Percentiles rank a stretch among this genome's conserved stretches.
These are phyloP conservation scores for Muschampia plurimacula DNA, from an alignment of 2,888 invertebrate genomes.

Conservation along the genomic window DNA sequence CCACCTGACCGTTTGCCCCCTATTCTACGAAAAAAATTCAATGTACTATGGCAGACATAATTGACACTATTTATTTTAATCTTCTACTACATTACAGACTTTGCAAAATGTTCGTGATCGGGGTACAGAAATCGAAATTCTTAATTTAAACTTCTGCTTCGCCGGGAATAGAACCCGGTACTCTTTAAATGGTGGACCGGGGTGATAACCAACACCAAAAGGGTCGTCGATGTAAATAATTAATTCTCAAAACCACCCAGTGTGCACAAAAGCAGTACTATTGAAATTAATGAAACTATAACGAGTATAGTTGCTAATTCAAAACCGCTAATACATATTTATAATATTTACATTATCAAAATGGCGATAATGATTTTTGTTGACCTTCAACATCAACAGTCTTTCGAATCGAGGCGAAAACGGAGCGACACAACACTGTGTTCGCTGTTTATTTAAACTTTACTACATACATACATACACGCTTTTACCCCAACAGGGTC, in stretches of 20 bases:
- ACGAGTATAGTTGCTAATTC: constrained; percentile 54
- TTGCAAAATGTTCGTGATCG: not conserved
- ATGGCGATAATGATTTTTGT: constrained; percentile 1
- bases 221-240: not conserved
- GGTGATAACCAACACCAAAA: too few species aligned
- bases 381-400: constrained; percentile 15
- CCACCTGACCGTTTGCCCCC: too few species aligned
- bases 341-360: constrained; percentile 10
- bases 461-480: not conserved
- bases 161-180: too few species aligned
- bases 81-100: too few species aligned
- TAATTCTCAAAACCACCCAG: not conserved
- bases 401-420: constrained; percentile 30
- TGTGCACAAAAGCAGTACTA: not conserved
- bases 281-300: constrained; percentile 56
- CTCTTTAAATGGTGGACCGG: too few species aligned
- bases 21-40: too few species aligned
- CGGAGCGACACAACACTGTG: not conserved
- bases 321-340: constrained; percentile 33
- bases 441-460: not conserved
- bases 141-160: too few species aligned
- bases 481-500: too few species aligned
- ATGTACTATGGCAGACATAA: too few species aligned
- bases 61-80: too few species aligned
- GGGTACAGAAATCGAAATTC: not conserved